Percentiles rank a stretch among this genome's conserved stretches.
These are phyloP conservation scores for Furnarius figulus DNA, from an alignment of 2,113 vertebrate species.

Conservation along the genomic window DNA sequence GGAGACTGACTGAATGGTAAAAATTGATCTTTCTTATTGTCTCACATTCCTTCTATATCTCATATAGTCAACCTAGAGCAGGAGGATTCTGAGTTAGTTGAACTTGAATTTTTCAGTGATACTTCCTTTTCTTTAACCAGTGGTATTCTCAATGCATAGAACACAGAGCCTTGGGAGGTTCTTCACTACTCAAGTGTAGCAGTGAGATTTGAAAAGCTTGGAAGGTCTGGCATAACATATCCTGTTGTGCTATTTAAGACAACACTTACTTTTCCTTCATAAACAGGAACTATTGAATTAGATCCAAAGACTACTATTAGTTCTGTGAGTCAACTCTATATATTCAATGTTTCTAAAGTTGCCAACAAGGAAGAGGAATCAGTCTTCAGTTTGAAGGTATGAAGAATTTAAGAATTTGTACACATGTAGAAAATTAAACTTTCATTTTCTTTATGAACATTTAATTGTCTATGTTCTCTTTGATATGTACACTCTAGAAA, in stretches of 20 bases:
- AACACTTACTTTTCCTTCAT: not conserved
- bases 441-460: slow-evolving; percentile 9
- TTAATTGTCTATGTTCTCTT: not conserved
- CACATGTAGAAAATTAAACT: not conserved
- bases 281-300: not conserved
- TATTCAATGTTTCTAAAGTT: not conserved
- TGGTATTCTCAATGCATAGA: not conserved
- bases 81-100: not conserved
- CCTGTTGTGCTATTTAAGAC: not conserved
- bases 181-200: not conserved
- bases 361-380: not conserved
- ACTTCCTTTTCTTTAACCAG: not conserved
- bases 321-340: not conserved
- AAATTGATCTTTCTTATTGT: not conserved
- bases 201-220: not conserved
- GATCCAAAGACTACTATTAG: not conserved
- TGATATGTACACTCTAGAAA: not conserved
- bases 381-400: not conserved
- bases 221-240: not conserved
- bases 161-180: not conserved
- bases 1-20: not conserved
- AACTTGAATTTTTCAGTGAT: not conserved
- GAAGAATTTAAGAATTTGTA: not conserved
- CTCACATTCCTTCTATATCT: not conserved
- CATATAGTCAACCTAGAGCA: not conserved